A percentile compares a stretch with the other conserved stretches of the same genome.
phyloP scores from a whole-genome alignment of 1,140 invertebrate genomes.

The Meloidogyne hapla region DNA sequence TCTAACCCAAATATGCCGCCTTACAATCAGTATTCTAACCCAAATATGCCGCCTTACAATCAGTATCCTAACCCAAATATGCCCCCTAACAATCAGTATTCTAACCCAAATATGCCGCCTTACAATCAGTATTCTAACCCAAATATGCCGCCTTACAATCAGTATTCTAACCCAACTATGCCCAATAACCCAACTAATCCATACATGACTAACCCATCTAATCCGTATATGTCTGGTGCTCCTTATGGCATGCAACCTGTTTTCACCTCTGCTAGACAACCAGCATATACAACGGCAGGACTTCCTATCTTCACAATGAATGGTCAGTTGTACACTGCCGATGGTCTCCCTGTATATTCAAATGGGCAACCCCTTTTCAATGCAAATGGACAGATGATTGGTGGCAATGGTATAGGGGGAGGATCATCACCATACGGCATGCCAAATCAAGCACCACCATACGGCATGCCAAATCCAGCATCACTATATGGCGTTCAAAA shows the following conservation, averaged over 20 bases:
- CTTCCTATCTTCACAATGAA: constrained; percentile 3
- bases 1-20: no score
- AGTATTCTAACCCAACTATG: not conserved
- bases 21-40: no score
- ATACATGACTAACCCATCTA: not conserved
- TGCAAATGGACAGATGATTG: not conserved
- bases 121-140: not conserved
- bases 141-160: not conserved
- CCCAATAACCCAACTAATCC: not conserved
- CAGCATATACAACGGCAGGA: not conserved
- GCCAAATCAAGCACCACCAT: no score
- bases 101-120: no score
- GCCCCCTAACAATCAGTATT: no score
- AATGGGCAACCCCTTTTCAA: not conserved
- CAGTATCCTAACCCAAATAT: no score
- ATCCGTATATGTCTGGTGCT: not conserved
- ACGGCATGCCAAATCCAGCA: no score
- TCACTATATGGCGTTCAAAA: no score
- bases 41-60: no score
- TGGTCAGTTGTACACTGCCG: not conserved
- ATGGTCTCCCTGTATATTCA: not conserved
- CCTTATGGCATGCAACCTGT: not conserved
- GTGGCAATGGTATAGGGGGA: no score
- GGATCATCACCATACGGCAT: no score
- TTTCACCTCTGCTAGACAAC: not conserved